Evolutionary conservation across 2,888 invertebrate genomes (phyloP).

Genomic region (Drosophila maculinotata): DNA sequence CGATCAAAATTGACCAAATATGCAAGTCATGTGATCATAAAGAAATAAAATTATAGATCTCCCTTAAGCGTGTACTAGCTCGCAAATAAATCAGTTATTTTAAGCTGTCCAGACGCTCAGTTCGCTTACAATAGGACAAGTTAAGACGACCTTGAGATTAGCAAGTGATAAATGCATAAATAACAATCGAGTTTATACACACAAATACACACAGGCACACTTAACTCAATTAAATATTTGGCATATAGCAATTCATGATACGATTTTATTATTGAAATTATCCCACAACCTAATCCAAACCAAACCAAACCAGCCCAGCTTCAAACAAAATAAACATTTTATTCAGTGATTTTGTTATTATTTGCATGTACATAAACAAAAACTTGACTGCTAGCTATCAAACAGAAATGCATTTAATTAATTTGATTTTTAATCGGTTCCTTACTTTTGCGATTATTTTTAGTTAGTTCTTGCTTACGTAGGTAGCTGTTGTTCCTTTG

Average conservation of each 20-base stretch:
- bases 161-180: constrained; percentile 64
- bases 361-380: constrained; percentile 22
- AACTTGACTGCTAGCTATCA: constrained; percentile 35
- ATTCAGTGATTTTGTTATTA: neutral
- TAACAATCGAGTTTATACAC: constrained; percentile 23
- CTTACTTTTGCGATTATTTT: constrained; percentile 16
- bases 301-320: constrained; percentile 28
- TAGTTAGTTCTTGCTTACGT: neutral
- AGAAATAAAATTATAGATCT: neutral
- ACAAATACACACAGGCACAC: constrained; percentile 9
- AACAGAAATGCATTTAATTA: constrained; percentile 62
- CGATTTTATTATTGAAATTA: constrained; percentile 49
- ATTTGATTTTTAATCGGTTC: constrained; percentile 18
- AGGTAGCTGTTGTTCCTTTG: too few species aligned
- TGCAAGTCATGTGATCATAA: constrained; percentile 45
- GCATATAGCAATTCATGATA: constrained; percentile 39
- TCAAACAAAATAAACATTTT: constrained; percentile 35
- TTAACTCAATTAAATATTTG: constrained; percentile 39
- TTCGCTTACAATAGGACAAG: constrained; percentile 42
- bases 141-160: constrained; percentile 66
- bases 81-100: constrained; percentile 22
- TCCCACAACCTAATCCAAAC: constrained; percentile 1
- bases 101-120: constrained; percentile 43
- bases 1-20: constrained; percentile 1
- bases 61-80: constrained; percentile 17